Percentiles rank a stretch among this genome's conserved stretches.
These are phyloP conservation scores for Epirrhoe alternata DNA, from an alignment of 2,888 invertebrate species.

Conservation along the genomic window DNA sequence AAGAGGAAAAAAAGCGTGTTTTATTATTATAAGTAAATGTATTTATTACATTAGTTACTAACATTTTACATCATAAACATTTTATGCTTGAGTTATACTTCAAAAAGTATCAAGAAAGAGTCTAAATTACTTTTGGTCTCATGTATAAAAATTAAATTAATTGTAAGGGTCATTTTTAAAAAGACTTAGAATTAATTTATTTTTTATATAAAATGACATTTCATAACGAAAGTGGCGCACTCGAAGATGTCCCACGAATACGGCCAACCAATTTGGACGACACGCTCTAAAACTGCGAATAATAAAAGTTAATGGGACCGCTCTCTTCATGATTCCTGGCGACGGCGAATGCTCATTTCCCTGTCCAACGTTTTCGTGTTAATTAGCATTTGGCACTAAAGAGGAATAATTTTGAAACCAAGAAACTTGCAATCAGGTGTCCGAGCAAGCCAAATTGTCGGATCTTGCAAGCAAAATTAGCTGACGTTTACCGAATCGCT, in stretches of 20 bases:
- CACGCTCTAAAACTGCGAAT: constrained; percentile 80
- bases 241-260: constrained; percentile 73
- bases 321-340: constrained; percentile 80
- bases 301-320: constrained; percentile 83
- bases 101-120: neutral
- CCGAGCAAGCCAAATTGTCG: constrained; percentile 31
- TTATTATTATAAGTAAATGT: too few species aligned
- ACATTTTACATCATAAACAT: too few species aligned
- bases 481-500: neutral
- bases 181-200: too few species aligned
- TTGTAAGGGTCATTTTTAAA: constrained; percentile 62
- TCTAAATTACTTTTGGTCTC: constrained; percentile 10
- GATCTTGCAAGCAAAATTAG: constrained; percentile 24
- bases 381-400: constrained; percentile 83
- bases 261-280: constrained; percentile 82
- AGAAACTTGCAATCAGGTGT: constrained; percentile 45
- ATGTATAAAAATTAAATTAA: constrained; percentile 56
- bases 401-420: constrained; percentile 72
- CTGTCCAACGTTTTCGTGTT: constrained; percentile 73
- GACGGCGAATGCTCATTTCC: constrained; percentile 73
- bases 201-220: too few species aligned
- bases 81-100: too few species aligned
- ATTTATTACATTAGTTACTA: too few species aligned
- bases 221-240: constrained; percentile 66
- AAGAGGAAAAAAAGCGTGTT: too few species aligned